Base-by-base conservation (phyloP, 1,140 invertebrate genomes). In the Drosophila rufa region DNA sequence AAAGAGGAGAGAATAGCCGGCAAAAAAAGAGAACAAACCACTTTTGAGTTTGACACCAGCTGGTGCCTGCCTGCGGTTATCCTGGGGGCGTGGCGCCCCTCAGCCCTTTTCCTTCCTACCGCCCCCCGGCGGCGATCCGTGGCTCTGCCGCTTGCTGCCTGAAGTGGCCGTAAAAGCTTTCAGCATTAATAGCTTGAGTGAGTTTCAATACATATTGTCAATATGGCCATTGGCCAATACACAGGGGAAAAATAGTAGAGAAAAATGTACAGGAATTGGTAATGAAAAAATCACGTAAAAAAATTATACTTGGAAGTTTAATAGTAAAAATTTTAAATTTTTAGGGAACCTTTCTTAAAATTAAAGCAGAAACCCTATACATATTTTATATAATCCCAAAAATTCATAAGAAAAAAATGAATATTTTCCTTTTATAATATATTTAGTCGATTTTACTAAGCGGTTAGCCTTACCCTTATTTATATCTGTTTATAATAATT, bases 41-140 rank as follows among this genome's bases (percentile, higher is more conserved):
- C 89, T 91, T 91, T 92, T 92, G 90, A 91, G 81, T 86, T 79
- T 91, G 84, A 92, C 90, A 90, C 89, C 89, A 91, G 89, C 81
- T 91, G 89, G 76, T 91, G 82, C 84, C 74, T 59, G 84, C 80
- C 85, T 91, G 90, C 75, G 89, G 89, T 85, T 64, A 74, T 57
- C 57, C 64, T 43, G 53, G 27, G 43, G 50, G 47, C n/a, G 64
- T 38, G 47, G 38, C 22, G 62, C 50, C 51, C 42, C 50, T 40
- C 48, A 51, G 36, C 40, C 69, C 53, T 17, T 30, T 30, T 33
- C 22, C 36, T n/a, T n/a, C 46, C 46, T 27, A 12, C 38, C 25
- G 33, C 15, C 36, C 45, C 58, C 46, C 22, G 14, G 27, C 19
- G 36, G 25, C 42, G 48, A 38, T 42, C 65, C 48, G 33, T 48